phyloP scores from a whole-genome alignment of 64 coral and sea anemone species.

The Hydrozoanthus tunicans region DNA sequence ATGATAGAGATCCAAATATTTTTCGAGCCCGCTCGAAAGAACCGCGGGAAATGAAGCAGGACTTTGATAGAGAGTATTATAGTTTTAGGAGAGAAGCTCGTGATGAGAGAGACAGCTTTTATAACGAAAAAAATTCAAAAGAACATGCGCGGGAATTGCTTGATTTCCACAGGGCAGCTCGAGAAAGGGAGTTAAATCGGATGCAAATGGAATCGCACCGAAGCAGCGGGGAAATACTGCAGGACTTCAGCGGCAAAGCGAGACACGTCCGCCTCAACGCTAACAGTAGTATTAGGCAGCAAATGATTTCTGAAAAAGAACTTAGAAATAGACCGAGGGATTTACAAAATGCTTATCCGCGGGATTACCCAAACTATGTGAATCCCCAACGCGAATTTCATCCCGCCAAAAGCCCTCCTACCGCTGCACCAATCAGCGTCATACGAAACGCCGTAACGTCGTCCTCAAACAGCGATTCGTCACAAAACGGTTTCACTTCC shows the following conservation, averaged over 20 bases:
- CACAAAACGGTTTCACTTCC: not conserved
- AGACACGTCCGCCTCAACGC: not conserved
- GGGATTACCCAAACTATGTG: constrained; percentile 1
- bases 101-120: not conserved
- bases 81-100: not conserved
- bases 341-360: not conserved
- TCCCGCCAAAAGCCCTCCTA: not conserved
- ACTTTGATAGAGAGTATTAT: constrained; percentile 25
- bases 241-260: constrained; percentile 21
- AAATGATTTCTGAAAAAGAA: not conserved
- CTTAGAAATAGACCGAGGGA: constrained; percentile 6
- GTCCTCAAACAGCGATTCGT: not conserved
- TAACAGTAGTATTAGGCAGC: not conserved
- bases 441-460: constrained; percentile 48
- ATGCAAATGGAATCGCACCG: constrained; percentile 13
- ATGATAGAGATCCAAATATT: constrained; percentile 2
- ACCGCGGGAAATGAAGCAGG: not conserved
- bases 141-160: constrained; percentile 42
- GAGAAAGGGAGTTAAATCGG: constrained; percentile 20
- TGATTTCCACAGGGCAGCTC: constrained; percentile 40
- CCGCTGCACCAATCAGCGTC: constrained; percentile 23
- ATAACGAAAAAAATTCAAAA: constrained; percentile 19
- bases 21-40: constrained; percentile 27
- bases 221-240: constrained; percentile 37
- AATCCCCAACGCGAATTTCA: constrained; percentile 28